These are phyloP conservation scores for Otolemur garnettii DNA, from an alignment of 2,113 vertebrate genomes.

Conservation along the genomic window DNA sequence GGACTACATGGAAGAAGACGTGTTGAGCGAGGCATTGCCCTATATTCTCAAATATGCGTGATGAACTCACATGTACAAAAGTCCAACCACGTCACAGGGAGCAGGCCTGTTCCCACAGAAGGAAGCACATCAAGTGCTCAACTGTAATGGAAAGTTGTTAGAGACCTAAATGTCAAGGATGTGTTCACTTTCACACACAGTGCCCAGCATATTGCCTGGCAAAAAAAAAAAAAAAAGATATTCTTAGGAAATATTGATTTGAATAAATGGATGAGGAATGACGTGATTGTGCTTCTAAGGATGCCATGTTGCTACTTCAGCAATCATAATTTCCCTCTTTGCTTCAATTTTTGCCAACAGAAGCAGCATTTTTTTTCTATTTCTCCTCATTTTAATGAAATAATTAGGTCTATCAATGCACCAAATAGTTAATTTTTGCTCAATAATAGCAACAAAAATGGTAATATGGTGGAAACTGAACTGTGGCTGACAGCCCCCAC, in stretches of 20 bases:
- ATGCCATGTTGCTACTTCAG: background rate
- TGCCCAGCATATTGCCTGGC: background rate
- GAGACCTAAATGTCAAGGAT: background rate
- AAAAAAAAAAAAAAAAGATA: background rate
- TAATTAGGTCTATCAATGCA: constrained; percentile 4
- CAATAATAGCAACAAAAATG: background rate
- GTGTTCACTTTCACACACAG: background rate
- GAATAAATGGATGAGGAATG: background rate
- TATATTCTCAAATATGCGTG: background rate
- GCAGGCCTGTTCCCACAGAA: background rate
- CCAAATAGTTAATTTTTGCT: constrained; percentile 29
- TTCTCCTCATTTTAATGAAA: constrained; percentile 2
- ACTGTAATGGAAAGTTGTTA: background rate
- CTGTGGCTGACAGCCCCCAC: background rate
- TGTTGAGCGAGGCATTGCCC: background rate
- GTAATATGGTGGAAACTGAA: background rate
- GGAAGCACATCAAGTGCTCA: background rate
- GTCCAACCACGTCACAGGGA: background rate
- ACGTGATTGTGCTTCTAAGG: background rate
- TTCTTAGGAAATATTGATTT: background rate
- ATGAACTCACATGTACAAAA: background rate
- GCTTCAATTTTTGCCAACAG: background rate
- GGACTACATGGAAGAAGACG: background rate
- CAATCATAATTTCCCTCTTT: background rate
- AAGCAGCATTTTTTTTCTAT: constrained; percentile 25